phyloP scores from a whole-genome alignment of 1,140 invertebrate genomes.

The Euborellia annulipes region DNA sequence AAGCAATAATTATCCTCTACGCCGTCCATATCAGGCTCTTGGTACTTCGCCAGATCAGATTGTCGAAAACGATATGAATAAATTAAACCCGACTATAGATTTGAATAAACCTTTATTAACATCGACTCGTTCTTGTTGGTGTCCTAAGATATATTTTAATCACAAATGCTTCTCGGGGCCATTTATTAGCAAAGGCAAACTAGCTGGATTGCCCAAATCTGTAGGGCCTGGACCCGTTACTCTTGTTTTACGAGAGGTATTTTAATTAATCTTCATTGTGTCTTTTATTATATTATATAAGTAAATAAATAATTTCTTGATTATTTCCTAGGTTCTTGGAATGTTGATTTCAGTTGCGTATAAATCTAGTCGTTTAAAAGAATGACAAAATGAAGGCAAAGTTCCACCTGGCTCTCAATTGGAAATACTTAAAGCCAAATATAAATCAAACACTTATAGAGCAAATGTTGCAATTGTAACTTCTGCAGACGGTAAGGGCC shows the following conservation, averaged over 20 bases:
- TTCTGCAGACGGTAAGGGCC: constrained; percentile 24
- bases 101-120: too few species aligned
- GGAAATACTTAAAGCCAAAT: constrained; percentile 59
- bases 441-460: constrained; percentile 52
- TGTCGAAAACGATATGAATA: too few species aligned
- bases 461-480: constrained; percentile 51
- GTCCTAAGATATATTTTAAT: constrained; percentile 66
- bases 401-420: constrained; percentile 45
- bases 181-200: constrained; percentile 56
- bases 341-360: constrained; percentile 66
- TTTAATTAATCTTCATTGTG: too few species aligned
- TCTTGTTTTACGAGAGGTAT: constrained; percentile 55
- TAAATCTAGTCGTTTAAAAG: constrained; percentile 54
- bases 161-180: constrained; percentile 65
- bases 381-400: constrained; percentile 48
- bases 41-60: too few species aligned
- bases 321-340: constrained; percentile 28
- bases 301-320: too few species aligned
- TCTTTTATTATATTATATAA: too few species aligned
- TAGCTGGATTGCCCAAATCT: constrained; percentile 53
- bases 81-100: too few species aligned
- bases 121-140: constrained; percentile 37
- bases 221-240: constrained; percentile 60
- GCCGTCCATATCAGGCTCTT: constrained; percentile 31
- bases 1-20: constrained; percentile 51